These are phyloP conservation scores for Erpetoichthys calabaricus DNA, from an alignment of 2,797 vertebrate genomes.

Conservation along the genomic window DNA sequence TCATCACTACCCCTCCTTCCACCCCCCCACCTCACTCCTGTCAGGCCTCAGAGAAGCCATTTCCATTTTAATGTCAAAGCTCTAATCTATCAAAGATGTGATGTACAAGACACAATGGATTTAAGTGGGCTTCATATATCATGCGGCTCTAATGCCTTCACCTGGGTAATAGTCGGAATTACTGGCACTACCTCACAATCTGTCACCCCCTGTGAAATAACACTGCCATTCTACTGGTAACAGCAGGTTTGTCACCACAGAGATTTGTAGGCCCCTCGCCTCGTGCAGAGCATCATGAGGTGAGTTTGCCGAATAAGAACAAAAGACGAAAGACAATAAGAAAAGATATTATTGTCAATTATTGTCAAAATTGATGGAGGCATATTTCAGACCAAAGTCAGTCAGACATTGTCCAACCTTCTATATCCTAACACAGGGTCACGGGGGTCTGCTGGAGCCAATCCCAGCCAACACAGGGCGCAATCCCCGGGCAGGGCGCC, in stretches of 20 bases:
- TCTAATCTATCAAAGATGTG: conserved; percentile 89
- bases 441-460: too few relatives aligned
- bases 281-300: too few relatives aligned
- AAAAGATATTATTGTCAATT: too few relatives aligned
- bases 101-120: conserved; percentile 80
- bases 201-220: conserved; percentile 70
- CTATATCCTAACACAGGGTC: too few relatives aligned
- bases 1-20: conserved; percentile 20
- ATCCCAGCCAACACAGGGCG: too few relatives aligned
- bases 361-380: too few relatives aligned
- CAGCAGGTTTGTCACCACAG: conserved; percentile 48
- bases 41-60: conserved; percentile 79
- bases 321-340: too few relatives aligned
- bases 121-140: conserved; percentile 84
- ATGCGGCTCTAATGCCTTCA: conserved; percentile 69
- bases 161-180: conserved; percentile 76
- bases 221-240: conserved; percentile 48
- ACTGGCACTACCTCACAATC: conserved; percentile 73
- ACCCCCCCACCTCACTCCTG: conserved; percentile 43
- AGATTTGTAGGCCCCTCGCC: conserved; percentile 13
- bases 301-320: too few relatives aligned
- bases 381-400: too few relatives aligned
- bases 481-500: too few relatives aligned
- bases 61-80: conserved; percentile 98
- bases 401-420: too few relatives aligned